These are phyloP conservation scores for Grus americana DNA, from an alignment of 2,113 vertebrate genomes.

Conservation along the genomic window DNA sequence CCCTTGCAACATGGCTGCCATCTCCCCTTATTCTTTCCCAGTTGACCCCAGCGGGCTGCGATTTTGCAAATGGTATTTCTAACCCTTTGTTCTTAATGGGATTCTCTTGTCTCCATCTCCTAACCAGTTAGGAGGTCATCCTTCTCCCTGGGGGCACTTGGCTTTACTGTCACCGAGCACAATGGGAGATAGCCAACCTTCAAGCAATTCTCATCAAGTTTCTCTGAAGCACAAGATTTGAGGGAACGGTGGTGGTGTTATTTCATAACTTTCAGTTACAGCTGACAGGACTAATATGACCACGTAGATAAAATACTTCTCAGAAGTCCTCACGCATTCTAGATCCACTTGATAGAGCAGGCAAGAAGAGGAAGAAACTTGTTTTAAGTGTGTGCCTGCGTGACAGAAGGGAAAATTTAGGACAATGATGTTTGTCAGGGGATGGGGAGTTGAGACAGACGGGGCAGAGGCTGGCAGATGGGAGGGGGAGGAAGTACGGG, in stretches of 20 bases:
- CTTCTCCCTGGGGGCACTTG: neutral
- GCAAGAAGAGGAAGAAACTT: neutral
- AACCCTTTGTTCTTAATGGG: neutral
- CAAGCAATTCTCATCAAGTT: neutral
- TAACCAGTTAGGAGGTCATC: neutral
- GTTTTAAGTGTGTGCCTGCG: neutral
- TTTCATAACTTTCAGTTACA: neutral
- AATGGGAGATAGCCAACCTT: neutral
- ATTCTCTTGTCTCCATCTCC: neutral
- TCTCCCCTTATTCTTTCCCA: neutral
- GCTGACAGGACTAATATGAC: neutral
- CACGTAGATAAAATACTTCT: neutral
- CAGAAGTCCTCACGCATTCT: neutral
- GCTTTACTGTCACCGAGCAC: neutral
- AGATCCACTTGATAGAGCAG: neutral
- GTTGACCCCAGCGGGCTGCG: neutral
- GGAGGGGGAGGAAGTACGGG: neutral
- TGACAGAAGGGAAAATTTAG: neutral
- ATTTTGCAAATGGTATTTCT: neutral
- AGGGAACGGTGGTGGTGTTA: neutral
- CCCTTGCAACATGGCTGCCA: neutral
- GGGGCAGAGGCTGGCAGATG: neutral
- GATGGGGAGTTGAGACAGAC: neutral
- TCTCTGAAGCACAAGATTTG: neutral
- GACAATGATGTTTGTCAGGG: neutral